These are phyloP conservation scores for Myrmecobius fasciatus DNA, from an alignment of 2,113 vertebrate species.

Conservation along the genomic window DNA sequence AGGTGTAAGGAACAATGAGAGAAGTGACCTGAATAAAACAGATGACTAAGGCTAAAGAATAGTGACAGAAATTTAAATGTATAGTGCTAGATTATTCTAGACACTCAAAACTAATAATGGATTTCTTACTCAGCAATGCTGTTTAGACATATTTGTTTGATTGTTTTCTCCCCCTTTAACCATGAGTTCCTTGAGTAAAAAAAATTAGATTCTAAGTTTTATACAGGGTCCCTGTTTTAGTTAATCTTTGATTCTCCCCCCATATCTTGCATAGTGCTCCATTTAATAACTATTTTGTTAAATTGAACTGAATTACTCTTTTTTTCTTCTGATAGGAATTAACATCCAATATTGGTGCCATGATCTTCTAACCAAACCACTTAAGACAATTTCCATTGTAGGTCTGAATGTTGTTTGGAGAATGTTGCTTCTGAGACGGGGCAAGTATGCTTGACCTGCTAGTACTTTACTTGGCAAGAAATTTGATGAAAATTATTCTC, in stretches of 20 bases:
- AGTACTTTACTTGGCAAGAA: constrained; percentile 23
- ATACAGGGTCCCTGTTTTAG: not conserved
- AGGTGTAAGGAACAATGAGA: too few relatives aligned
- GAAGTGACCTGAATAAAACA: too few relatives aligned
- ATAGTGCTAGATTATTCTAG: too few relatives aligned
- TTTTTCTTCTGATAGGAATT: not conserved
- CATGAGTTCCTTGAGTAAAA: not conserved
- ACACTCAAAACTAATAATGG: too few relatives aligned
- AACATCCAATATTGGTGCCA: not conserved
- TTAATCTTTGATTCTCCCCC: not conserved
- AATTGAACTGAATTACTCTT: not conserved
- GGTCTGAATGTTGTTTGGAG: not conserved
- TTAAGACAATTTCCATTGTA: not conserved
- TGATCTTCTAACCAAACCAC: not conserved
- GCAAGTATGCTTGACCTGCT: constrained; percentile 30
- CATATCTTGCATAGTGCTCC: not conserved
- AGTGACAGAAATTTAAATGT: too few relatives aligned
- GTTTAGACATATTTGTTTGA: too few relatives aligned
- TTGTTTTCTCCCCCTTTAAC: too few relatives aligned
- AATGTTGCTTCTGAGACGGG: constrained; percentile 34
- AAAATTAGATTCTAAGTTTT: not conserved
- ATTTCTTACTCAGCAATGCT: too few relatives aligned
- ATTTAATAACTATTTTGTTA: not conserved
- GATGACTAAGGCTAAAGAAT: too few relatives aligned
- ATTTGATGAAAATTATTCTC: constrained; percentile 21